A percentile compares a stretch with the other conserved stretches of the same genome.
phyloP scores from a whole-genome alignment of 2,797 vertebrate species.

The Eidolon dupreanum region DNA sequence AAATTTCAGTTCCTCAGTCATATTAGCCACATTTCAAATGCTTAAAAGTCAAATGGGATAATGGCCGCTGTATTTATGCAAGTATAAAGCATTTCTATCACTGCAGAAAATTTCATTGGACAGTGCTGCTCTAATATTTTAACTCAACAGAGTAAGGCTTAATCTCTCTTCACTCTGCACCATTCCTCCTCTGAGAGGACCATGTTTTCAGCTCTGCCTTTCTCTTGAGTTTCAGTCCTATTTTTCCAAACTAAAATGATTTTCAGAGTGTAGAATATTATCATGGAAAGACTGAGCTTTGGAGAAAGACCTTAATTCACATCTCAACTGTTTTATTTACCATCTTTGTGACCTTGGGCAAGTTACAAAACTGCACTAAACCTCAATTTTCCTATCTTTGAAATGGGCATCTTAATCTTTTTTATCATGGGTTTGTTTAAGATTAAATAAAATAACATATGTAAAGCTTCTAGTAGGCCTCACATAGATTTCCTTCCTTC shows the following conservation, averaged over 20 bases:
- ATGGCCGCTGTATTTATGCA: neutral
- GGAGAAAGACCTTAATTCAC: neutral
- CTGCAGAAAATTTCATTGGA: neutral
- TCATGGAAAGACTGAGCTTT: neutral
- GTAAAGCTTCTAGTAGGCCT: neutral
- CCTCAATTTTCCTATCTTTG: neutral
- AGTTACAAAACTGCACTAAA: neutral
- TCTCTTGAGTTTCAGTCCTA: neutral
- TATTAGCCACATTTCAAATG: neutral
- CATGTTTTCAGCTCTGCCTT: neutral
- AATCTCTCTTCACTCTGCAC: neutral
- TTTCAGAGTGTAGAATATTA: neutral
- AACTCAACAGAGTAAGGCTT: neutral
- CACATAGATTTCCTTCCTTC: neutral
- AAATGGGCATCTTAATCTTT: neutral
- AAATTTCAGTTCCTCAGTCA: neutral
- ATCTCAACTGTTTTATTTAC: neutral
- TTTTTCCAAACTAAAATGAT: conserved; percentile 40
- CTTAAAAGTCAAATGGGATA: neutral
- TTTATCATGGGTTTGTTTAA: neutral
- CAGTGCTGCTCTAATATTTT: neutral
- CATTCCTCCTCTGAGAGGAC: neutral
- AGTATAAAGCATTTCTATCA: neutral
- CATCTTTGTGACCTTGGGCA: neutral
- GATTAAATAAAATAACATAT: neutral